Evolutionary conservation across 2,888 invertebrate genomes (phyloP), one percentile per base, ranked within the genome.

Genomic region (Mythimna lalbum): DNA sequence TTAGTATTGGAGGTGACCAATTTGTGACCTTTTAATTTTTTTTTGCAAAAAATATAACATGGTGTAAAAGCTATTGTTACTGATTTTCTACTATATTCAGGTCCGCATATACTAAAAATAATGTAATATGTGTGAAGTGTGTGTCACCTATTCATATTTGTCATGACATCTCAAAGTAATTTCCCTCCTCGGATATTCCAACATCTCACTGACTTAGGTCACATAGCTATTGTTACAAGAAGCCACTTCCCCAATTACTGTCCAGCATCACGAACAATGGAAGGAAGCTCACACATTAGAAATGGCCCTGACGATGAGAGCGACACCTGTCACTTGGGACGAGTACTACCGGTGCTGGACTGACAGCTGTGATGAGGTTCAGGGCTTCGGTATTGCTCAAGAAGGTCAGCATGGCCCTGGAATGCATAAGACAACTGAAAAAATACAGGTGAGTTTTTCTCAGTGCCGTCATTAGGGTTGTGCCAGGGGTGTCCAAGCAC

Each of bases 251-350:
- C 59, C 50, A 56, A 81, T 79, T 68, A 71, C 36, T 52, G 55
- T 65, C 62, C 60, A 68, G 68, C 47, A 27, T 17, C 23, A 36
- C 12, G n/a, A 63, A 79, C 79, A 79, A 79, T 73, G 73, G 21
- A 19, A 81, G 79, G 79, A 81, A 78, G 61, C 43, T 3, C 12
- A n/a, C 14, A 31, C 31, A 21, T 80, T 65, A 71, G 67, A 62
- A 55, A 68, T 47, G 73, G 57, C 82, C 81, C 33, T 78, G 65
- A 49, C 23, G 63, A 57, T 59, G 52, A 33, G 19, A 33, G 63
- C 43, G 77, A 65, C 81, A 63, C 63, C 81, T 66, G 43, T 57
- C 53, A 21, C 52, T 47, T 21, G 10, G 0, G 49, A 65, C 21
- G 19, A 4, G 33, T 12, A 55, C 57, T 76, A 67, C 81, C 78